phyloP scores from a whole-genome alignment of 2,113 vertebrate genomes.

The Semicossyphus pulcher region DNA sequence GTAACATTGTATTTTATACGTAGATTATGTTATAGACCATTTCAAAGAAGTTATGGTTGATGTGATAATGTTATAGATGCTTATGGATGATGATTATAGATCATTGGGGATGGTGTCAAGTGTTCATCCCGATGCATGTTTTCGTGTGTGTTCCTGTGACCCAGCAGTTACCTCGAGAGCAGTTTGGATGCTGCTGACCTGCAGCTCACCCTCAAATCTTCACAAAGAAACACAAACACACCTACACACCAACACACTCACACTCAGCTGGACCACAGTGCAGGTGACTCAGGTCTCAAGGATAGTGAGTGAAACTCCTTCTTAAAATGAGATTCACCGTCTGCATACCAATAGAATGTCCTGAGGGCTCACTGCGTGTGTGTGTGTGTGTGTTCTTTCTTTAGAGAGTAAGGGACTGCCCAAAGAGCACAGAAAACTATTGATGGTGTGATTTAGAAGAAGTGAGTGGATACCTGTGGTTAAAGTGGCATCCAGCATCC shows the following conservation, averaged over 20 bases:
- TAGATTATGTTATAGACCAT: too few relatives aligned
- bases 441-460: constrained; percentile 62
- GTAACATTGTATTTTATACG: too few relatives aligned
- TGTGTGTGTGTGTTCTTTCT: constrained; percentile 16
- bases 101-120: too few relatives aligned
- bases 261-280: constrained; percentile 35
- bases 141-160: constrained; percentile 1
- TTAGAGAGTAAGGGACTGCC: constrained; percentile 35
- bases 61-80: too few relatives aligned
- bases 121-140: background rate
- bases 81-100: too few relatives aligned
- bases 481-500: constrained; percentile 47
- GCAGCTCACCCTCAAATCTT: constrained; percentile 3
- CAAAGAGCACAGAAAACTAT: constrained; percentile 53
- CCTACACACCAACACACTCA: constrained; percentile 11
- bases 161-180: constrained; percentile 16
- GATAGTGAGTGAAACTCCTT: constrained; percentile 47
- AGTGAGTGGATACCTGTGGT: constrained; percentile 45
- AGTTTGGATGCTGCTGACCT: constrained; percentile 25
- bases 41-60: too few relatives aligned
- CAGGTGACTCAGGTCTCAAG: constrained; percentile 50
- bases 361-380: constrained; percentile 41
- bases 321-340: constrained; percentile 53
- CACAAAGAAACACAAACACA: background rate
- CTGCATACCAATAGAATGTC: constrained; percentile 65